A percentile compares a stretch with the other conserved stretches of the same genome.
Conservation (phyloP, 2,888 invertebrate genomes). For the Cotesia congregata region DNA sequence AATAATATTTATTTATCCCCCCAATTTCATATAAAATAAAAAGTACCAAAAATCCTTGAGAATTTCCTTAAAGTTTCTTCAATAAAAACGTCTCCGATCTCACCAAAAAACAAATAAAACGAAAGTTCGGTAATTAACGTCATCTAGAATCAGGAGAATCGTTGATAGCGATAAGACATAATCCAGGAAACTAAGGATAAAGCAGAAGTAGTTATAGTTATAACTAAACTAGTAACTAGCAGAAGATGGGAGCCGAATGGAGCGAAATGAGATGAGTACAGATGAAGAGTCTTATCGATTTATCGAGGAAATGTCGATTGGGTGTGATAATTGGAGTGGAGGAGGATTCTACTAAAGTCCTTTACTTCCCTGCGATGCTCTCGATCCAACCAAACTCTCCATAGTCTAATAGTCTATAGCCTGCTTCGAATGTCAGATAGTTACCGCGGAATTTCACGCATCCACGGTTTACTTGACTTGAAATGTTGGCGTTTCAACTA, state of each 20-base stretch:
- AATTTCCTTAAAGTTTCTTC: too few relatives aligned
- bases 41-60: too few relatives aligned
- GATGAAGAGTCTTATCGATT: slow-evolving; percentile 20
- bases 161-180: neutral
- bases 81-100: too few relatives aligned
- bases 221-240: neutral
- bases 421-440: slow-evolving; percentile 21
- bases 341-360: slow-evolving; percentile 31
- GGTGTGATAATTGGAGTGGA: slow-evolving; percentile 29
- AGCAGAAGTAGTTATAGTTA: neutral
- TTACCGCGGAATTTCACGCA: slow-evolving; percentile 37
- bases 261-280: neutral
- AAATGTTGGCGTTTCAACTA: slow-evolving; percentile 34
- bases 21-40: too few relatives aligned
- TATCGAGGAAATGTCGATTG: slow-evolving; percentile 33
- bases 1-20: too few relatives aligned
- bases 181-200: neutral
- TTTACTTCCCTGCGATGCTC: slow-evolving; percentile 25
- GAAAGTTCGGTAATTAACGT: neutral
- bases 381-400: slow-evolving; percentile 8
- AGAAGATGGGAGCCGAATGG: neutral
- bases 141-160: neutral
- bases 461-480: slow-evolving; percentile 36
- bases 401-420: slow-evolving; percentile 3
- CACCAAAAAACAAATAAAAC: neutral